Percentiles rank a stretch among this genome's conserved stretches.
phyloP scores from a whole-genome alignment of 2,113 vertebrate genomes.

The Bostrychus sinensis region DNA sequence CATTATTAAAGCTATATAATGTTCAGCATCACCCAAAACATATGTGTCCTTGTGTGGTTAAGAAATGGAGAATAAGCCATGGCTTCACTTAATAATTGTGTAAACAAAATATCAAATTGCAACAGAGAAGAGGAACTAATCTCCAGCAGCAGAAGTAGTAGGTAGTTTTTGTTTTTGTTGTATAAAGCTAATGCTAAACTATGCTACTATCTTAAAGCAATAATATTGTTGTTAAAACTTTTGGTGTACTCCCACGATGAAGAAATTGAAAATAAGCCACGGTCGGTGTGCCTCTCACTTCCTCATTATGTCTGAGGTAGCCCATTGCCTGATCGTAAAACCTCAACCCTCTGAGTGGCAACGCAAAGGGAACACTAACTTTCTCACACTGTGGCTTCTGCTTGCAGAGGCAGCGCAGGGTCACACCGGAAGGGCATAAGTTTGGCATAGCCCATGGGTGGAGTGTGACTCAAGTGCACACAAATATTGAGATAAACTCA shows the following conservation, averaged over 20 bases:
- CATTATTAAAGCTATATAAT: too few relatives aligned
- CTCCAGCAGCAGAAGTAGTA: too few relatives aligned
- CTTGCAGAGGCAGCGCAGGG: slow-evolving; percentile 55
- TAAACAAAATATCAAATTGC: background rate
- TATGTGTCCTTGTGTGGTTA: too few relatives aligned
- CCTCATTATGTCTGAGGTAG: slow-evolving; percentile 21
- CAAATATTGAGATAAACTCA: slow-evolving; percentile 7
- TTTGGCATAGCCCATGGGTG: slow-evolving; percentile 42
- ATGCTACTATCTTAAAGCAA: too few relatives aligned
- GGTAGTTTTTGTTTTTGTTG: background rate
- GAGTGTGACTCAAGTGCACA: slow-evolving; percentile 13
- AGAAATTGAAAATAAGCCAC: slow-evolving; percentile 8
- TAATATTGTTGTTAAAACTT: background rate
- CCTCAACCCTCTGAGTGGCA: slow-evolving; percentile 29
- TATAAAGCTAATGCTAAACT: background rate
- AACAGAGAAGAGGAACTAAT: background rate
- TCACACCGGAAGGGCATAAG: slow-evolving; percentile 63
- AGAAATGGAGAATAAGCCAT: too few relatives aligned
- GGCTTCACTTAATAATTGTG: too few relatives aligned
- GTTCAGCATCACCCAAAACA: too few relatives aligned
- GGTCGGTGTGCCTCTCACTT: slow-evolving; percentile 54
- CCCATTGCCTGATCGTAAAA: slow-evolving; percentile 6
- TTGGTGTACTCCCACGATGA: background rate
- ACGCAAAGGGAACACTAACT: slow-evolving; percentile 56
- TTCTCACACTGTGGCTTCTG: slow-evolving; percentile 73